A percentile compares a stretch with the other conserved stretches of the same genome.
phyloP scores from a whole-genome alignment of 2,888 invertebrate genomes.

The Stenoptilia bipunctidactyla region DNA sequence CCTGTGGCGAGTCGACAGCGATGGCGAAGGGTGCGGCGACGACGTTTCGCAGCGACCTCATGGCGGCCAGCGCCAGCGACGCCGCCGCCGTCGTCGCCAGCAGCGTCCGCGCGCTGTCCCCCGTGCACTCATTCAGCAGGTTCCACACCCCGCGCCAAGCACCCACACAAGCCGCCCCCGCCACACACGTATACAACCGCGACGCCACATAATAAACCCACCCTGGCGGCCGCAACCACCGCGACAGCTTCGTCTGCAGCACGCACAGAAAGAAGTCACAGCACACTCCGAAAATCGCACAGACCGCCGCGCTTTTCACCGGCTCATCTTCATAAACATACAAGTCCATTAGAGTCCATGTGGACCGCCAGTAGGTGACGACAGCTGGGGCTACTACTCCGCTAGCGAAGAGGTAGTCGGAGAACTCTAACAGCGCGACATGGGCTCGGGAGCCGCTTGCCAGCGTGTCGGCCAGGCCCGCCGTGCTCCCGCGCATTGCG shows the following conservation, averaged over 20 bases:
- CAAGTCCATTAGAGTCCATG: conserved; percentile 83
- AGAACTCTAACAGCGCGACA: conserved; percentile 71
- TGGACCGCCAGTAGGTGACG: conserved; percentile 89
- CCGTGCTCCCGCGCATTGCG: conserved; percentile 77
- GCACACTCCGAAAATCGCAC: conserved; percentile 77
- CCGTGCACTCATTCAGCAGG: conserved; percentile 79
- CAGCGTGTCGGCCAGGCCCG: conserved; percentile 74
- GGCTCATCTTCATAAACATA: conserved; percentile 76
- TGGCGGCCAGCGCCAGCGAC: conserved; percentile 75
- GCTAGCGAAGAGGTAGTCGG: conserved; percentile 81
- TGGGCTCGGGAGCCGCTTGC: conserved; percentile 64
- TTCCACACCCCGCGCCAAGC: conserved; percentile 91
- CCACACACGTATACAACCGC: conserved; percentile 80
- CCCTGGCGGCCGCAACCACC: conserved; percentile 73
- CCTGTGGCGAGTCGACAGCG: conserved; percentile 78
- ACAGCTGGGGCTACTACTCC: conserved; percentile 83
- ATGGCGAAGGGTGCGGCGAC: conserved; percentile 87
- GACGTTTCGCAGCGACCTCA: conserved; percentile 82
- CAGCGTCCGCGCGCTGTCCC: conserved; percentile 69
- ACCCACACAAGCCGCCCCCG: conserved; percentile 86
- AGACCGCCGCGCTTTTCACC: conserved; percentile 74
- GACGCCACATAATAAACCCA: conserved; percentile 79
- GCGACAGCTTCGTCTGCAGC: conserved; percentile 73
- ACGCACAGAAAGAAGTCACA: conserved; percentile 79
- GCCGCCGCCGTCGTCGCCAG: conserved; percentile 76